phyloP scores from a whole-genome alignment of 2,797 vertebrate species.

The Emydoidea blandingii region DNA sequence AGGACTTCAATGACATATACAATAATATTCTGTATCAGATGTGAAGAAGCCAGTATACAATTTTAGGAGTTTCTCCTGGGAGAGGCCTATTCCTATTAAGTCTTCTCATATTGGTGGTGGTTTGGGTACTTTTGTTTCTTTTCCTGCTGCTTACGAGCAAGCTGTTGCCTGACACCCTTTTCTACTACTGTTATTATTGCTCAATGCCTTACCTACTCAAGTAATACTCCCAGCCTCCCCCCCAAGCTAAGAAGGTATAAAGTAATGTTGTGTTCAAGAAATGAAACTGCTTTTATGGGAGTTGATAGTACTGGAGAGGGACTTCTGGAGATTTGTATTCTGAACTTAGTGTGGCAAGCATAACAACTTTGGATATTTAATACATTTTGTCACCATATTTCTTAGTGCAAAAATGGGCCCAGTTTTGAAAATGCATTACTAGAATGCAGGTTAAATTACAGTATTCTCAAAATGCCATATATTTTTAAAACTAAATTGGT shows the following conservation, averaged over 20 bases:
- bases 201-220: not conserved
- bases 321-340: not conserved
- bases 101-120: not conserved
- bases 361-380: not conserved
- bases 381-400: not conserved
- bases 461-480: not conserved
- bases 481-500: not conserved
- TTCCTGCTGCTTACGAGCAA: not conserved
- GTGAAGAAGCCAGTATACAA: not conserved
- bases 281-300: not conserved
- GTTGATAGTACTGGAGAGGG: not conserved
- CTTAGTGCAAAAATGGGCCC: not conserved
- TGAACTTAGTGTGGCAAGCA: not conserved
- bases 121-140: not conserved
- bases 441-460: not conserved
- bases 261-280: not conserved
- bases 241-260: not conserved
- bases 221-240: not conserved
- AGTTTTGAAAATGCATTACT: not conserved
- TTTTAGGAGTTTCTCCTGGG: not conserved
- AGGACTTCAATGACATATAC: not conserved
- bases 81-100: not conserved
- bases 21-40: not conserved
- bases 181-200: not conserved
- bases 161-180: constrained; percentile 3